Evolutionary conservation across 2,888 invertebrate species (phyloP).

Genomic region (Cyrtodaria siliqua): DNA sequence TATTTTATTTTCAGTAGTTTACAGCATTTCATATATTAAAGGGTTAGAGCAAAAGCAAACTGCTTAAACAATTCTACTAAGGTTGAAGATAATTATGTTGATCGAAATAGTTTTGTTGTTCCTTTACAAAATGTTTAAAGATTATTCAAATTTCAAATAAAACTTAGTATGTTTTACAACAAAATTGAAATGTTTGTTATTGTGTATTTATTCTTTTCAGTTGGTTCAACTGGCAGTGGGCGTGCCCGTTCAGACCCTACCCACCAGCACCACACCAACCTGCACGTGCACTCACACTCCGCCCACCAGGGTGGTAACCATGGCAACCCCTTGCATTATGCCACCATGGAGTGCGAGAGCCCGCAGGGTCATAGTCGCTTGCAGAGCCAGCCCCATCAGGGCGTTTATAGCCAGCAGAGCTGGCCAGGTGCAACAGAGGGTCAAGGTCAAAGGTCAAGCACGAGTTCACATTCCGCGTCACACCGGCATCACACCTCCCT

Average conservation of each 20-base stretch:
- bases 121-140: no score
- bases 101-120: no score
- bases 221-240: conserved; percentile 79
- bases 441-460: conserved; percentile 65
- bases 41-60: no score
- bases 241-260: conserved; percentile 85
- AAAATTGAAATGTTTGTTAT: no score
- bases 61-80: no score
- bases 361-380: conserved; percentile 60
- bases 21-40: no score
- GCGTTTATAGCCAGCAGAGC: conserved; percentile 71
- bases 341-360: conserved; percentile 81
- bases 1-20: no score
- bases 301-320: conserved; percentile 69
- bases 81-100: no score
- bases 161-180: no score
- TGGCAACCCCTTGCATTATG: conserved; percentile 60
- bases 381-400: conserved; percentile 61
- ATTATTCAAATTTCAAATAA: no score
- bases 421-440: conserved; percentile 55
- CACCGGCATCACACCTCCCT: conserved; percentile 73
- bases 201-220: no score
- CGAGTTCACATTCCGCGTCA: conserved; percentile 70
- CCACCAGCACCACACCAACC: conserved; percentile 84
- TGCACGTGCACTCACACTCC: conserved; percentile 77